Conservation (phyloP, 1,140 invertebrate genomes). For the Aphelinus certus region DNA sequence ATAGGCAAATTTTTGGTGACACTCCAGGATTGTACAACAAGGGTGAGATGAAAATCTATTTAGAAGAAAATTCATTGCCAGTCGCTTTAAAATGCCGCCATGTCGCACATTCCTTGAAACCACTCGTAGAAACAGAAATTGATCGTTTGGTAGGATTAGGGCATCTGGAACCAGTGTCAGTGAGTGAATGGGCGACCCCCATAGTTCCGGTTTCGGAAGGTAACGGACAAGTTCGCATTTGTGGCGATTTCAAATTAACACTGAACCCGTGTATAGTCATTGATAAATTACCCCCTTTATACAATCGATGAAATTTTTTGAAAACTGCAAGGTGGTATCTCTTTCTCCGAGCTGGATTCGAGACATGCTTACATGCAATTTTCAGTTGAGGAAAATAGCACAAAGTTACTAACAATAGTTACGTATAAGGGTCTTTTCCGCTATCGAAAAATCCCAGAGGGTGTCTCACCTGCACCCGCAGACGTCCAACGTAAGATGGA, state of each 20-base stretch:
- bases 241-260: constrained; percentile 10
- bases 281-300: not conserved
- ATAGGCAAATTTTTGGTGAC: not conserved
- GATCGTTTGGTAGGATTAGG: constrained; percentile 34
- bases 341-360: constrained; percentile 23
- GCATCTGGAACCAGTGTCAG: constrained; percentile 33
- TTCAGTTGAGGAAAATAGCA: constrained; percentile 20
- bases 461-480: constrained; percentile 52
- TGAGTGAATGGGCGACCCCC: constrained; percentile 58
- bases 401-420: constrained; percentile 31
- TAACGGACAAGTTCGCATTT: constrained; percentile 51
- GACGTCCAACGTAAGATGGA: constrained; percentile 62
- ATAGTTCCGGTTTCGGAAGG: constrained; percentile 59
- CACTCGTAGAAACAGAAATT: constrained; percentile 39
- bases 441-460: constrained; percentile 49
- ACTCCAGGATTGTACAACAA: not conserved
- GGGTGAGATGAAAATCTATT: not conserved
- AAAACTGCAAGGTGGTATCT: constrained; percentile 11
- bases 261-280: not conserved
- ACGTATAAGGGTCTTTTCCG: constrained; percentile 46
- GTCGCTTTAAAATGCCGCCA: constrained; percentile 9
- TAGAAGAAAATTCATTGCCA: constrained; percentile 15
- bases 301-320: constrained; percentile 33
- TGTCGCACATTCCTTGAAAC: constrained; percentile 32
- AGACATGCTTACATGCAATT: constrained; percentile 37